Evolutionary conservation across 2,113 vertebrate species (phyloP), one percentile per base, ranked within the genome.

Genomic region (Pollimyrus isidori): DNA sequence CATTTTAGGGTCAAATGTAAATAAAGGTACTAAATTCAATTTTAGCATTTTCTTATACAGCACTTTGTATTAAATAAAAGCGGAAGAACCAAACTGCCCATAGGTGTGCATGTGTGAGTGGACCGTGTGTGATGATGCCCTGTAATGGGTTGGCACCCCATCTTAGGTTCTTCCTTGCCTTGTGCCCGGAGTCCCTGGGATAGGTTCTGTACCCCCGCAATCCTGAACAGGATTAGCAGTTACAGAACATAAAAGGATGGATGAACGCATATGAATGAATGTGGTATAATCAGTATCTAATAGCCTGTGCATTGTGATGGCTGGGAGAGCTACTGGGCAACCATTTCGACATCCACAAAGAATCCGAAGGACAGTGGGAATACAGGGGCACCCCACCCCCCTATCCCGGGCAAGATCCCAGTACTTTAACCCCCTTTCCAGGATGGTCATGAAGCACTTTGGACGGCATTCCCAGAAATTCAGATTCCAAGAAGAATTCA

Each of bases 341-440:
- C 69, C 30, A 15, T 30, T 69, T 69, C 62, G 3, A 69, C 23
- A 9, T 26, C 26, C 65, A 69, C 65, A 3, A 69, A 26, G 65
- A 11, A 69, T 13, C 65, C n/a, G 3, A 15, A 76, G 26, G 30
- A 76, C 69, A 76, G 69, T 39, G 69, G 69, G 30, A 76, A 76
- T 76, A 76, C 26, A 76, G 15, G 13, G 5, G 13, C 69, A 76
- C 69, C 15, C 15, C 6, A 30, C 5, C 30, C 30, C 69, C 35
- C 69, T 17, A 4, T 13, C 9, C 62, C 1, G 26, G 26, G 26
- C 62, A 30, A 19, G 42, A 30, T 69, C 73, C 73, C 35, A 80
- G 17, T 1, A 80, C 35, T 39, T 80, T 80, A 17, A 80, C 73
- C 15, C 35, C n/a, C 73, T 17, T 97, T 96, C 96, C 96, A 97